Conservation (phyloP, 2,888 invertebrate genomes). For the Euproctis similis region DNA sequence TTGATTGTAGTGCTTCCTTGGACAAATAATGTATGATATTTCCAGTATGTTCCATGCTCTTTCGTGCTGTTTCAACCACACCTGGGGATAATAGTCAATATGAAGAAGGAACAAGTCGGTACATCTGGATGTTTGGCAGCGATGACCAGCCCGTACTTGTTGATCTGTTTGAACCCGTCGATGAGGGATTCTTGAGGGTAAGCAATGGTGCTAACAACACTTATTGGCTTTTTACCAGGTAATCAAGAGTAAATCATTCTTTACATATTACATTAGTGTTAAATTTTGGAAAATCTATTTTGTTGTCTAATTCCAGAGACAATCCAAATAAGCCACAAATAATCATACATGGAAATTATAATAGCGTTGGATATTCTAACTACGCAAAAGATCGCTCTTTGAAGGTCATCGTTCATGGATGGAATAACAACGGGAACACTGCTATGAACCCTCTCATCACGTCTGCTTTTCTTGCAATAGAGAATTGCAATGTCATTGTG, state of each 20-base stretch:
- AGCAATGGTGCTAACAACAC: background rate
- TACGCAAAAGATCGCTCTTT: background rate
- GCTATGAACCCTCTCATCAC: constrained; percentile 1
- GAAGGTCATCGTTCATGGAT: constrained; percentile 8
- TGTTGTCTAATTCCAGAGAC: background rate
- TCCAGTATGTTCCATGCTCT: background rate
- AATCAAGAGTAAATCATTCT: background rate
- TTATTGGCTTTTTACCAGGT: constrained; percentile 1
- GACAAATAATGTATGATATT: background rate
- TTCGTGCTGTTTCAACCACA: no score
- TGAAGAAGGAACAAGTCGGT: background rate
- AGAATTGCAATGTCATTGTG: constrained; percentile 44
- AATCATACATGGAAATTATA: background rate
- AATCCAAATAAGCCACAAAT: background rate
- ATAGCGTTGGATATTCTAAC: background rate
- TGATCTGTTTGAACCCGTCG: background rate
- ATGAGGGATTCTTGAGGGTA: background rate
- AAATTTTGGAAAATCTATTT: no score
- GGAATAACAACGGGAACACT: constrained; percentile 3
- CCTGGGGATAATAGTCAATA: constrained; percentile 1
- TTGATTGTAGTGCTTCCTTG: background rate
- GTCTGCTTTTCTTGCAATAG: background rate
- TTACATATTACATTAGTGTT: no score
- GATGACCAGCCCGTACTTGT: background rate
- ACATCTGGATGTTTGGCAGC: background rate